Conservation (phyloP, 2,797 vertebrate genomes). For the Allobates femoralis region DNA sequence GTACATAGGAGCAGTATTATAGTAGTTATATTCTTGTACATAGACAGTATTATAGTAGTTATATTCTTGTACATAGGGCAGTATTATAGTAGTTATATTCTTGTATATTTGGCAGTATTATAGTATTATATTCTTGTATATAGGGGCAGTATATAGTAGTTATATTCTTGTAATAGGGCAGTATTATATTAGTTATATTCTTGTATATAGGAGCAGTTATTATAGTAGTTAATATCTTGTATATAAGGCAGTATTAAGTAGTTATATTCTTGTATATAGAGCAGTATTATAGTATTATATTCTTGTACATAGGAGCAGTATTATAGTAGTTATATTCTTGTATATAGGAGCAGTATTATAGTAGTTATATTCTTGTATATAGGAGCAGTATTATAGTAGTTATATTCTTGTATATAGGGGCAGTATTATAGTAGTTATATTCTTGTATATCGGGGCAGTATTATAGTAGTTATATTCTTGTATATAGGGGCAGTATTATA, state of each 20-base stretch:
- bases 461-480: too few species aligned
- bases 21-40: constrained; percentile 14
- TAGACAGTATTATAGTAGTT: constrained; percentile 21
- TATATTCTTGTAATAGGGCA: neutral
- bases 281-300: neutral
- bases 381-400: neutral
- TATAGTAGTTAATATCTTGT: neutral
- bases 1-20: constrained; percentile 1
- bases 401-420: neutral
- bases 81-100: neutral
- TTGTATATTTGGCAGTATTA: neutral
- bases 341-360: neutral
- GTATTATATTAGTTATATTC: neutral
- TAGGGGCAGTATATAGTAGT: neutral
- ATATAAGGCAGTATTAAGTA: constrained; percentile 5
- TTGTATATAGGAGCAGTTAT: neutral
- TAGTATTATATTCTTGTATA: constrained; percentile 13
- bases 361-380: neutral
- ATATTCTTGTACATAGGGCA: constrained; percentile 8
- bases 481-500: neutral
- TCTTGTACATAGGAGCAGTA: constrained; percentile 4
- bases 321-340: neutral
- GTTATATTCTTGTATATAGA: neutral
- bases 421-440: neutral
- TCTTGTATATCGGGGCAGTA: too few species aligned